phyloP scores from a whole-genome alignment of 2,113 vertebrate species.

The Myocastor coypus region DNA sequence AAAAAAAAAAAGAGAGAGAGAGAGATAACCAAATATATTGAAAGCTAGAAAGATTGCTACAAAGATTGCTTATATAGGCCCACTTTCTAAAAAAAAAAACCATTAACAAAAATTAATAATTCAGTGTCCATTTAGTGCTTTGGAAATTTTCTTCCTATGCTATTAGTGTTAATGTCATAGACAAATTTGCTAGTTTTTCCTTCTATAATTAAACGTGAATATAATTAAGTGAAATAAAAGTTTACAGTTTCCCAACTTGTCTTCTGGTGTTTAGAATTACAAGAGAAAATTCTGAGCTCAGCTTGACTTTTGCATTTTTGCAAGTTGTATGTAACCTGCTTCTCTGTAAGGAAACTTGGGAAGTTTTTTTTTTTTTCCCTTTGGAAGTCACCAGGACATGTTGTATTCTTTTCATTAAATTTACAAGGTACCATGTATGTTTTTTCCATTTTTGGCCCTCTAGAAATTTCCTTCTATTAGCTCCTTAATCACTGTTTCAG shows the following conservation, averaged over 20 bases:
- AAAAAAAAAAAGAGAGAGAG: neutral
- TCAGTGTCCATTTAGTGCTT: neutral
- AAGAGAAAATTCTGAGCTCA: neutral
- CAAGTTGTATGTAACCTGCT: neutral
- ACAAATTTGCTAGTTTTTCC: neutral
- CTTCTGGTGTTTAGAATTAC: neutral
- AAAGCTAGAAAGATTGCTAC: neutral
- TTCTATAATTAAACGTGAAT: neutral
- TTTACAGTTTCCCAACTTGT: neutral
- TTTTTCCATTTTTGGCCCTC: neutral
- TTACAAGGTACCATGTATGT: neutral
- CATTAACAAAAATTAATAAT: neutral
- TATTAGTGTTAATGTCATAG: neutral
- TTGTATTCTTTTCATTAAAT: neutral
- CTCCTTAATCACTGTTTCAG: neutral
- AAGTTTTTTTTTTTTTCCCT: neutral
- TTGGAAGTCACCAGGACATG: neutral
- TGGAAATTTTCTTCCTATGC: neutral
- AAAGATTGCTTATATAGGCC: neutral
- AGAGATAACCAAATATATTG: neutral
- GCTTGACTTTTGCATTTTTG: neutral
- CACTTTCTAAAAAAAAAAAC: neutral
- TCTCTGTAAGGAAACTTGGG: neutral
- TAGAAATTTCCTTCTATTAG: neutral
- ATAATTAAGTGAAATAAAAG: neutral